A percentile compares a stretch with the other conserved stretches of the same genome.
Conservation (phyloP, 1,140 invertebrate genomes). For the Tetragonula clypearis region DNA sequence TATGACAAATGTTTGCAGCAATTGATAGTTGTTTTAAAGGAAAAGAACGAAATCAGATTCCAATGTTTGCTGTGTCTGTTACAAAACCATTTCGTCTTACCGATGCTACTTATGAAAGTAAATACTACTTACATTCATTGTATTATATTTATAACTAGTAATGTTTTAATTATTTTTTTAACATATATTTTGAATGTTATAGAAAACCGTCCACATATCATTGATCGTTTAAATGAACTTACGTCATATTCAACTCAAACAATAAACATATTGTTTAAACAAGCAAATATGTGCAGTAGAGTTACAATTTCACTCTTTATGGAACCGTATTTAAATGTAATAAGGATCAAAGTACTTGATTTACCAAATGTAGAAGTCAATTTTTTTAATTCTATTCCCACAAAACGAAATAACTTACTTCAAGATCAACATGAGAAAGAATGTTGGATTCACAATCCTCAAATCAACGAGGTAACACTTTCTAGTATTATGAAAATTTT, state of each 20-base stretch:
- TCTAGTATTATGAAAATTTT: not conserved
- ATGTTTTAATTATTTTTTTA: not conserved
- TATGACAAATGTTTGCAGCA: constrained; percentile 59
- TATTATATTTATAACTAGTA: not conserved
- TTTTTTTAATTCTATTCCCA: constrained; percentile 66
- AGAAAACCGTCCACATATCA: constrained; percentile 49
- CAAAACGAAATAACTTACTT: constrained; percentile 69
- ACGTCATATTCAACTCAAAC: constrained; percentile 61
- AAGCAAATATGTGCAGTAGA: constrained; percentile 59
- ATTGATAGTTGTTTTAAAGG: constrained; percentile 71
- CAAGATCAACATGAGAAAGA: constrained; percentile 60
- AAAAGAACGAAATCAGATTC: constrained; percentile 73
- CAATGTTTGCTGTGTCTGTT: constrained; percentile 72
- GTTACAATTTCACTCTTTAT: constrained; percentile 58
- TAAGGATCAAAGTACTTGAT: constrained; percentile 58
- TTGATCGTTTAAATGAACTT: constrained; percentile 60
- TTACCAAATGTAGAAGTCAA: constrained; percentile 60
- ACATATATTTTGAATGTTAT: constrained; percentile 31
- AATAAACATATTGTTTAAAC: constrained; percentile 65
- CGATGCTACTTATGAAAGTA: constrained; percentile 67
- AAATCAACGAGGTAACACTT: constrained; percentile 65
- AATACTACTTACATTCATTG: constrained; percentile 34
- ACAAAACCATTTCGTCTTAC: constrained; percentile 73
- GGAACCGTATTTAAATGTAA: constrained; percentile 69
- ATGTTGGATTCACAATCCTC: constrained; percentile 72